phyloP scores from a whole-genome alignment of 2,113 vertebrate genomes.

The Leucopsar rothschildi region DNA sequence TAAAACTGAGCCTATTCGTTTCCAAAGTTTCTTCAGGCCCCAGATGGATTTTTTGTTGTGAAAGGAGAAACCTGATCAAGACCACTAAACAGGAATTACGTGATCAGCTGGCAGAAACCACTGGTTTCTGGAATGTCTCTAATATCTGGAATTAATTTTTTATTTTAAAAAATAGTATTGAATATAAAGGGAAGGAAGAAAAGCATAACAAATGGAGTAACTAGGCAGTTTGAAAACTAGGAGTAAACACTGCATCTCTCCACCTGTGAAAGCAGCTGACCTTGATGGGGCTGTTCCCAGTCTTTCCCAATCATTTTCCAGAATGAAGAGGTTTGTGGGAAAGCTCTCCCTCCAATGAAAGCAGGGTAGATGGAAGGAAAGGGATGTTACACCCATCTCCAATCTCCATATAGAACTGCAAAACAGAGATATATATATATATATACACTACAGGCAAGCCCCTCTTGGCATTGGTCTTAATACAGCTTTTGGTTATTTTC shows the following conservation, averaged over 20 bases:
- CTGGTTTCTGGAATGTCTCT: background rate
- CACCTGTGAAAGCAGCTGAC: background rate
- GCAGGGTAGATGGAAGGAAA: background rate
- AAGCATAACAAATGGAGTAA: background rate
- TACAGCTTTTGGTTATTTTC: rapidly evolving
- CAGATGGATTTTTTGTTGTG: background rate
- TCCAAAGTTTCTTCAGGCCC: background rate
- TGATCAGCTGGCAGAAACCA: background rate
- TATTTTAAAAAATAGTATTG: background rate
- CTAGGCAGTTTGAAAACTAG: background rate
- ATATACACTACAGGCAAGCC: rapidly evolving
- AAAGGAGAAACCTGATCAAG: background rate
- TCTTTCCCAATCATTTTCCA: background rate
- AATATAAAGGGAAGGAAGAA: background rate
- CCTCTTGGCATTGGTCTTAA: background rate
- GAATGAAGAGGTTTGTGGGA: background rate
- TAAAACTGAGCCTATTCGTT: background rate
- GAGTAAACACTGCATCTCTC: background rate
- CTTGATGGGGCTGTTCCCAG: background rate
- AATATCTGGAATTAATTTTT: background rate
- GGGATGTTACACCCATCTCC: background rate
- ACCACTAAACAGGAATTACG: rapidly evolving
- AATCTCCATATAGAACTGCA: background rate
- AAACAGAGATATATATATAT: too few species aligned
- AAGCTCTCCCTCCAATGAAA: background rate